Evolutionary conservation across 2,113 vertebrate species (phyloP), one percentile per base, ranked within the genome.

Genomic region (Junco hyemalis): DNA sequence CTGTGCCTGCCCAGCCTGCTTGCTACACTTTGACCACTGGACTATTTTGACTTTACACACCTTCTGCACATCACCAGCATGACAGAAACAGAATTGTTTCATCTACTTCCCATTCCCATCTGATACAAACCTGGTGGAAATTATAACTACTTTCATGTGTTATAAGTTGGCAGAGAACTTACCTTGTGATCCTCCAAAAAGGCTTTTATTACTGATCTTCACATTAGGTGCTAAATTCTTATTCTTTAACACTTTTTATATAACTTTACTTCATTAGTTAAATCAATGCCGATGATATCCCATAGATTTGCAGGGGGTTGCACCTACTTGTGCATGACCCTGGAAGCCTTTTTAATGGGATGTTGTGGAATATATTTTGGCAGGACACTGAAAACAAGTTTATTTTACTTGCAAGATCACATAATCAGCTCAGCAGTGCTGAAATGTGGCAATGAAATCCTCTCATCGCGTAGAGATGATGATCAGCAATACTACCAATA

Each of bases 401-500:
- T 95, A 81, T 96, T 97, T 96, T 94, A 74, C 88, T 96, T 94
- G 69, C 61, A 86, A 86, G 92, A 92, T 96, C 80, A 93, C 92
- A 96, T 93, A 96, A 76, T 60, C 81, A 79, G 83, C 92, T 48
- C 95, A 96, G 95, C 88, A 96, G 95, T 96, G 95, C 80, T 96
- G 93, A 97, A 96, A 96, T 96, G 95, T 96, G 80, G 92, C 91
- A 92, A 95, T 83, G 82, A 95, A 94, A 85, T 88, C 95, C 94
- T 96, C 89, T 95, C 92, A 94, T 94, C 91, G 0, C 85, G 0
- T 44, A 72, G 82, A 92, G 88, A 96, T 95, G 92, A 97, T 90
- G 81, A 91, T 92, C 87, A 96, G 93, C 63, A 82, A 95, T 92
- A 93, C 81, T 92, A 93, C 92, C 94, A 94, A 95, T 78, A 96